phyloP scores from a whole-genome alignment of 2,113 vertebrate genomes.

The Corythornis madagascariensis region DNA sequence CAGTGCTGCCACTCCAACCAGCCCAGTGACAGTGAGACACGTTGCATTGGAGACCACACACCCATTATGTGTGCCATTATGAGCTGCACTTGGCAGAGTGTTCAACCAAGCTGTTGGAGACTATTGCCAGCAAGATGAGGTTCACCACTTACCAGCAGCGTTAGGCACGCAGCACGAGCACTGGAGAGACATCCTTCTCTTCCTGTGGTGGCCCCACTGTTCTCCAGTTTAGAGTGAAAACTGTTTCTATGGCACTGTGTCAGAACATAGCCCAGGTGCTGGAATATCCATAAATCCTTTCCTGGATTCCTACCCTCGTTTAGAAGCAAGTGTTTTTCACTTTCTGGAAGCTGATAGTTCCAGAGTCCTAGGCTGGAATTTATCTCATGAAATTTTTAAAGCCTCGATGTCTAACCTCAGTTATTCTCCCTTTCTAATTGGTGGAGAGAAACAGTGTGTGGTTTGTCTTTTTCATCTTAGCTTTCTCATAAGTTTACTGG shows the following conservation, averaged over 20 bases:
- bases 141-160: not conserved
- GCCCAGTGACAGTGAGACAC: not conserved
- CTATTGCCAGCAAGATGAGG: not conserved
- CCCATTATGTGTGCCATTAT: not conserved
- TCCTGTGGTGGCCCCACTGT: not conserved
- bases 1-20: not conserved
- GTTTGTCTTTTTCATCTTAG: not conserved
- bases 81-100: not conserved
- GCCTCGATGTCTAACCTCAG: not conserved
- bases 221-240: not conserved
- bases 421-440: not conserved
- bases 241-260: not conserved
- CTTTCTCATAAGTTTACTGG: not conserved
- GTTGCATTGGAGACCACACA: not conserved
- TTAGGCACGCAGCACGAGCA: rapidly evolving
- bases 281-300: not conserved
- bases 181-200: not conserved
- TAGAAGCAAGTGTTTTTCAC: not conserved
- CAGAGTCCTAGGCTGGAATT: not conserved
- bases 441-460: not conserved
- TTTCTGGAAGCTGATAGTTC: not conserved
- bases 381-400: not conserved
- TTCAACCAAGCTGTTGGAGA: not conserved
- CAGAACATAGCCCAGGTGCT: not conserved
- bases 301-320: not conserved